Base-by-base conservation (phyloP, 2,888 invertebrate species). In the Globia sparganii region DNA sequence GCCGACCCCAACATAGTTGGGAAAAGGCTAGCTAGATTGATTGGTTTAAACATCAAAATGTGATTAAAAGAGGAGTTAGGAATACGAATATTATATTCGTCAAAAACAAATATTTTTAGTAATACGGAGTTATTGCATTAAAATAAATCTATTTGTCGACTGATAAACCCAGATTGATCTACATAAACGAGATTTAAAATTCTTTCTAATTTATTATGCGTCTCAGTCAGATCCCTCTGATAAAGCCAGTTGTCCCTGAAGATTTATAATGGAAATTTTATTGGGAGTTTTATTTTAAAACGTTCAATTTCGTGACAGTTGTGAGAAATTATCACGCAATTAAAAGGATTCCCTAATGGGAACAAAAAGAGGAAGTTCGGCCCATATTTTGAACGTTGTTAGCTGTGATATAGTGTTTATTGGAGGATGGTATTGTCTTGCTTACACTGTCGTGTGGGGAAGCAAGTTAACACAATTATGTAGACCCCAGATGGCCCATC, bases 211-310 rank as follows among this genome's bases (percentile, higher is more conserved):
- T 88, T 86, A 87, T 88, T 87, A 77, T 72, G 78, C 85, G 89
- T 85, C 89, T 78, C 83, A 78, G 75, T 83, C 85, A 84, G 83
- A 85, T 85, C 77, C 74, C 66, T 62, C 31, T 67, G 77, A 75
- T 78, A 78, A 80, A 80, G 58, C 62, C 77, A 84, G 83, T 86
- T 84, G 85, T 88, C 77, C 72, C 67, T 65, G n/a, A 79, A 84
- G 86, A 87, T 90, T 90, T 90, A 90, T 90, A 81, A 84, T 77
- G 84, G 75, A 85, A 88, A 89, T 87, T 90, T 87, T 80, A 86
- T 81, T 81, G 77, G 43, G 72, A 79, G 86, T 85, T 81, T 80
- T 81, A 85, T 86, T 88, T 76, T 86, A 84, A 80, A 76, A 61
- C 86, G 80, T 78, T 80, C 65, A 81, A 83, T 84, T 84, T 81